Evolutionary conservation across 2,888 invertebrate genomes (phyloP), one percentile per base, ranked within the genome.

Genomic region (Microctonus brassicae): DNA sequence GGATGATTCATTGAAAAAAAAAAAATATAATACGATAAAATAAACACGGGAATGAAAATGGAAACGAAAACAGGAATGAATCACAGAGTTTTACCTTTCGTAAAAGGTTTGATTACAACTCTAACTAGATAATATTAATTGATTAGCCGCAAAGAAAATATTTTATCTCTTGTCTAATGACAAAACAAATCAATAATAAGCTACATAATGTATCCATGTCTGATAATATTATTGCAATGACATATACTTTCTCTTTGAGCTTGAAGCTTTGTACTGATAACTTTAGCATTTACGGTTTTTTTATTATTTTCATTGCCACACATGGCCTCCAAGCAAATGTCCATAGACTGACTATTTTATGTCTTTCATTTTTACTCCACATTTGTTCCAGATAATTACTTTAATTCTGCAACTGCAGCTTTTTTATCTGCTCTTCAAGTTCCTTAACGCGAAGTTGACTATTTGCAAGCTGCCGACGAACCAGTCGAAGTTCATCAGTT

Each of bases 401-500:
- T 63, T 60, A 61, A 47, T 60, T 58, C 10, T 58, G 58, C n/a
- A 58, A 33, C 77, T 92, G 92, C 72, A 93, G 84, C 69, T 91
- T 90, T 47, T 92, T 90, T 10, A 94, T 87, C 81, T 94, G 92
- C 68, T 94, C 93, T 84, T 97, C 96, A 29, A 97, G 88, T 82
- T 96, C 95, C 69, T 93, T 91, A 22, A 96, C 94, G 60, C 94
- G 90, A 79, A 93, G 90, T 83, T 96, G 96, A 81, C 94, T 94
- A 84, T 93, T 91, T 22, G 92, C 90, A 53, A 96, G 88, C 84
- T 95, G 94, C 76, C 94, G 92, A 81, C 94, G 93, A 53, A 95
- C 90, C 78, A 93, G 90, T 77, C 94, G 90, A 63, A 96, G 89
- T 88, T 96, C 96, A 78, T 95, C 94, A 42, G 92, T 91, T 88